These are phyloP conservation scores for Spea bombifrons DNA, from an alignment of 2,113 vertebrate species.

Conservation along the genomic window DNA sequence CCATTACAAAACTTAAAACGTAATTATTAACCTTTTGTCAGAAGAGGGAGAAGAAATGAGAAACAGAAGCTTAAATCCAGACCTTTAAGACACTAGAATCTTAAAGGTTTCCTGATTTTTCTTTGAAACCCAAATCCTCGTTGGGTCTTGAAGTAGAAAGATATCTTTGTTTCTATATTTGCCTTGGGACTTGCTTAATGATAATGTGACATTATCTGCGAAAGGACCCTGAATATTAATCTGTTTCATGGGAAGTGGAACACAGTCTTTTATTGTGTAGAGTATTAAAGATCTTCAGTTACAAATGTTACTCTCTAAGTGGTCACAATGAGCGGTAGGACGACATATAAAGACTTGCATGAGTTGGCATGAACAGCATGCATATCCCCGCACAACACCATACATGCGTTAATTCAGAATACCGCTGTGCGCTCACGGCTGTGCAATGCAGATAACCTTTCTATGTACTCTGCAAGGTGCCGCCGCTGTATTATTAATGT, in stretches of 20 bases:
- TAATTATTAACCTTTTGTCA: no score
- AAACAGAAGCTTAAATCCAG: no score
- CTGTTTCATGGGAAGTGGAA: not conserved
- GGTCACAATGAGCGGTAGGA: not conserved
- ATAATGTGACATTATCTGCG: no score
- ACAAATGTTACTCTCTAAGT: not conserved
- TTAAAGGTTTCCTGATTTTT: no score
- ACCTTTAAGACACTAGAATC: no score
- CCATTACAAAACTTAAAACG: no score
- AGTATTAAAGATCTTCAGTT: not conserved
- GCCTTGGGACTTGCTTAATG: no score
- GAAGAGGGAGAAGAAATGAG: no score
- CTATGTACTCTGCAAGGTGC: not conserved
- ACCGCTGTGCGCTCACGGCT: not conserved
- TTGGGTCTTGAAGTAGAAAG: no score
- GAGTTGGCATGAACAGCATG: not conserved
- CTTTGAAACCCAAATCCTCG: no score
- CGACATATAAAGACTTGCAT: not conserved
- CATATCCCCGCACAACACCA: not conserved
- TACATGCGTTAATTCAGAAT: not conserved
- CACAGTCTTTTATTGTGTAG: not conserved
- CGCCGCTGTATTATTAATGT: not conserved
- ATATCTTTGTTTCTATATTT: no score
- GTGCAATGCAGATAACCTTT: not conserved
- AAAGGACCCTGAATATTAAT: not conserved